phyloP scores from a whole-genome alignment of 1,140 invertebrate genomes.

The Bursaphelenchus mucronatus region DNA sequence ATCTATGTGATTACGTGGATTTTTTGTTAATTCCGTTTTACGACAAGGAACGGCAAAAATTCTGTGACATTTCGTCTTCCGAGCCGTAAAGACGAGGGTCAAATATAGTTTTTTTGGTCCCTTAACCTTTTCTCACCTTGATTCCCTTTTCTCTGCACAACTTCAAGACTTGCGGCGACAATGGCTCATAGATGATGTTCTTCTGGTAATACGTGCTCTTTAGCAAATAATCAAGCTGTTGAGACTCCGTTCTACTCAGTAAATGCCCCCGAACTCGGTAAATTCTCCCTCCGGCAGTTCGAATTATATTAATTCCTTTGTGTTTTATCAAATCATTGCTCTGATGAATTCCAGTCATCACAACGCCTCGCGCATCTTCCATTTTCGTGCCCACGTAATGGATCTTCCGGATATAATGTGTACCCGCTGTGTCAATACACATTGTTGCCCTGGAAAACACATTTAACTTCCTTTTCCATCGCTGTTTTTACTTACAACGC shows the following conservation, averaged over 20 bases:
- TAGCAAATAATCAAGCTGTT: constrained; percentile 54
- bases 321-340: constrained; percentile 48
- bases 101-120: no score
- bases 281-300: constrained; percentile 58
- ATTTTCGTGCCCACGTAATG: constrained; percentile 60
- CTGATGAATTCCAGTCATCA: constrained; percentile 48
- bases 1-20: no score
- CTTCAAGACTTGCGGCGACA: constrained; percentile 47
- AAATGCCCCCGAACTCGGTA: constrained; percentile 57
- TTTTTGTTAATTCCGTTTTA: no score
- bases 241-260: constrained; percentile 47
- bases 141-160: constrained; percentile 55
- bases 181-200: constrained; percentile 59
- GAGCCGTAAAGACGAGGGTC: no score
- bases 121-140: constrained; percentile 39
- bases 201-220: constrained; percentile 53
- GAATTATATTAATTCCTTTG: constrained; percentile 57
- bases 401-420: constrained; percentile 58
- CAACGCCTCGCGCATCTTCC: constrained; percentile 60
- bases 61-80: no score
- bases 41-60: no score
- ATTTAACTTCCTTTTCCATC: constrained; percentile 11
- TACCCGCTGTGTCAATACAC: constrained; percentile 60
- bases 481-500: constrained; percentile 44
- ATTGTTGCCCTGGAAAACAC: constrained; percentile 55